A percentile compares a stretch with the other conserved stretches of the same genome.
These are phyloP conservation scores for Synanthedon vespiformis DNA, from an alignment of 2,888 invertebrate species.

Conservation along the genomic window DNA sequence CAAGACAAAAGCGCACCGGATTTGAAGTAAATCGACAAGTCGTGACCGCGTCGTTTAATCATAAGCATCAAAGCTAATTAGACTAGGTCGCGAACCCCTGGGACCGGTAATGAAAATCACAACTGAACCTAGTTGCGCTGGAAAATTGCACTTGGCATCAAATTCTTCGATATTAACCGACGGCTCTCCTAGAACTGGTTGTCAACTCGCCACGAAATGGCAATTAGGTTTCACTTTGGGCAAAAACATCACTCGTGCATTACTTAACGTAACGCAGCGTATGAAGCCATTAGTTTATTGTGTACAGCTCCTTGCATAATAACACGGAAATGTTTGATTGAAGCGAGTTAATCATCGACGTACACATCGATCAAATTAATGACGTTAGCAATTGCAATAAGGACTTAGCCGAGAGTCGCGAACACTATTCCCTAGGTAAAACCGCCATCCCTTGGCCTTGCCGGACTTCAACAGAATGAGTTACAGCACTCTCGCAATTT, in stretches of 20 bases:
- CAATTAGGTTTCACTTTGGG: constrained; percentile 14
- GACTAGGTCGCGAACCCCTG: constrained; percentile 62
- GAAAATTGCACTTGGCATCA: constrained; percentile 57
- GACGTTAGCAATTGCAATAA: constrained; percentile 16
- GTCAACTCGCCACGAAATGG: constrained; percentile 18
- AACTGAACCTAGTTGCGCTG: constrained; percentile 51
- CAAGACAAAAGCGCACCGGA: constrained; percentile 53
- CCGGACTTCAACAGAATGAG: constrained; percentile 4
- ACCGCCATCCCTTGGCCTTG: constrained; percentile 2
- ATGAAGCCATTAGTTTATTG: not conserved
- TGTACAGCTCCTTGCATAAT: not conserved
- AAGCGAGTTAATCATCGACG: not conserved
- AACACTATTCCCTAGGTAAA: not conserved
- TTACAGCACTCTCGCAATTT: constrained; percentile 23
- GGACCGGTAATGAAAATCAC: constrained; percentile 64
- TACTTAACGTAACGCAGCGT: not conserved
- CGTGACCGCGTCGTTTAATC: constrained; percentile 64
- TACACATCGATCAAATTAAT: constrained; percentile 26
- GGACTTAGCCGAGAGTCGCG: constrained; percentile 7
- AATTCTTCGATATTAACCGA: constrained; percentile 39
- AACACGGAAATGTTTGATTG: not conserved
- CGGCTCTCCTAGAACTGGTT: constrained; percentile 23
- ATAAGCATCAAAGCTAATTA: constrained; percentile 67
- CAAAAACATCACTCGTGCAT: not conserved
- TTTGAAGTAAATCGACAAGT: constrained; percentile 61